Evolutionary conservation across 2,888 invertebrate species (phyloP), one percentile per base, ranked within the genome.

Genomic region (Scaptomyza parva): DNA sequence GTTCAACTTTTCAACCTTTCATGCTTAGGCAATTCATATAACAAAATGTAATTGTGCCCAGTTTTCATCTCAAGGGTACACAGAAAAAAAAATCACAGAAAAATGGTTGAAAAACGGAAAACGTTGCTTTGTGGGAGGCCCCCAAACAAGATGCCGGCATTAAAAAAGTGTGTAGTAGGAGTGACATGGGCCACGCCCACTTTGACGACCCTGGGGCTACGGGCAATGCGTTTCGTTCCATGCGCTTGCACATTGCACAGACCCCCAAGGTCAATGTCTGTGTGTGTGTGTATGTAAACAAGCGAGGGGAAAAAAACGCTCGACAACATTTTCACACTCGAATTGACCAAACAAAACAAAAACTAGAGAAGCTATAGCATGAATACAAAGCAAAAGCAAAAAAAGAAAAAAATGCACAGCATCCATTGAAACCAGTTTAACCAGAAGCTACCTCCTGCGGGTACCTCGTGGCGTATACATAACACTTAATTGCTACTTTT

Each of bases 281-380:
- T 47, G 44, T 44, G 44, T 44, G 24, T 37, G 17, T 17, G 35
- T 35, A 62, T 78, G 75, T 74, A 74, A 70, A 55, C 68, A 76
- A 69, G 57, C 70, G 64, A 59, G 39, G 50, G 61, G 20, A 44
- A 55, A 75, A 63, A 73, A 64, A 63, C 64, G 81, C 84, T 74
- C 83, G 61, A 80, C 67, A 83, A 77, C 76, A 83, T 88, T 86
- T 84, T 84, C 86, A 84, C 84, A 84, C 84, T 88, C 88, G 84
- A 84, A 83, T 83, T 84, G 86, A 84, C 83, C 86, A 88, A 86
- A 84, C 86, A 88, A 68, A 78, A 72, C 65, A 64, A 53, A 37
- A 71, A 55, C 62, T 48, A 43, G 59, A 43, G 59, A 28, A 58
- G 55, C 47, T 47, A n/a, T 18, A 47, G n/a, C 47, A 47, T 45